Base-by-base conservation (phyloP, 2,797 vertebrate species). In the Scarus forsteni region DNA sequence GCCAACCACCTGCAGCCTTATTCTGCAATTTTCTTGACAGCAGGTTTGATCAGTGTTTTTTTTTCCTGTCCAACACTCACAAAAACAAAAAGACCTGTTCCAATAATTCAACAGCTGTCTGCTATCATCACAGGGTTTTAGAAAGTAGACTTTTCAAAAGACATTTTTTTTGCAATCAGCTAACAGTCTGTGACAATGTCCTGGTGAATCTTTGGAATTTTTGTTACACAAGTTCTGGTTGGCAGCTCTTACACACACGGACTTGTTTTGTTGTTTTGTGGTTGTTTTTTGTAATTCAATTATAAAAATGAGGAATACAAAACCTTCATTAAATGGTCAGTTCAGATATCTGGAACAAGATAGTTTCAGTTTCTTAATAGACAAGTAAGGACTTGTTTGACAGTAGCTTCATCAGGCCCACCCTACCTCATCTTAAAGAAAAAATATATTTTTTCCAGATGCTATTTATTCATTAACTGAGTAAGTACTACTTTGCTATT, bases 1-100 rank as follows among this genome's bases (percentile, higher is more conserved):
- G 57, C 45, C 1, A n/a, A 16, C 40, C 63, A 70, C 64, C 60
- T 66, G 66, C 8, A 45, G 19, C 59, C 45, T 56, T 43, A 27
- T 57, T 12, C 18, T 42, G 8, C 39, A 39, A 18, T 60, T 54
- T 44, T 52, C 6, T 60, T 62, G 38, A 4, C 48, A 15, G 10
- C 36, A 27, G 6, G 10, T 50, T 43, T 56, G 12, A 68, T 68
- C 18, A 40, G 44, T 43, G 18, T 53, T 46, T 77, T n/a, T 16
- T 10, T 68, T 40, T 6, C 12, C 14, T 40, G 3, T 6, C 46
- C 45, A 10, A 10, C 40, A 10, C 40, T 1, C 40, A 10, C 40
- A 40, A 44, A 27, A 27, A 46, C 14, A 14, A 12, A 39, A 13
- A 0, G 27, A 10, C 48, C 46, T 6, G 15, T 18, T 36, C 1